phyloP scores from a whole-genome alignment of 35 echinoderm and acorn worm species.

The Chiridota heheva region DNA sequence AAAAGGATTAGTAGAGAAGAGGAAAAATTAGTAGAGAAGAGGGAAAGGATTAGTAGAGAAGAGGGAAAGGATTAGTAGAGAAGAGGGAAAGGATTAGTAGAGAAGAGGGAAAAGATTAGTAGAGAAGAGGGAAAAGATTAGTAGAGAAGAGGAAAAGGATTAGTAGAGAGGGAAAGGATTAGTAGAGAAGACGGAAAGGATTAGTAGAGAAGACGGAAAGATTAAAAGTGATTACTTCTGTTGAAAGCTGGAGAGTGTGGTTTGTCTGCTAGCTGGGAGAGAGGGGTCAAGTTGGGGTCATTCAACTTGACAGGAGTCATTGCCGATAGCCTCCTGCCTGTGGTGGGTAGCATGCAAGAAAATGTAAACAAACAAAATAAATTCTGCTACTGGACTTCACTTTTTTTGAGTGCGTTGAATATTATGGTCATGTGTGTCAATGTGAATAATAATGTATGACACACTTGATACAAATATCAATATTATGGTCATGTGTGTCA shows the following conservation, averaged over 20 bases:
- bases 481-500: background rate
- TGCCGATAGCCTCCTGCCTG: conserved; percentile 2
- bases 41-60: no score
- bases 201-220: no score
- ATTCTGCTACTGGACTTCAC: background rate
- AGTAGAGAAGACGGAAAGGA: no score
- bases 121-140: no score
- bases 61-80: no score
- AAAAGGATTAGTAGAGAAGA: no score
- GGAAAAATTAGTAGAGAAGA: no score
- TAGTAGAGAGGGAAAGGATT: no score
- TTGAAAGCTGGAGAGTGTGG: background rate
- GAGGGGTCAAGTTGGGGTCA: conserved; percentile 14
- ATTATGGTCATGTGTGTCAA: background rate
- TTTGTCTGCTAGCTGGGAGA: conserved; percentile 13
- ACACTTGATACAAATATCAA: background rate
- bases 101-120: no score
- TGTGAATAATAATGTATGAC: conserved; percentile 5
- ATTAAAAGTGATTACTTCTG: background rate
- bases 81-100: no score
- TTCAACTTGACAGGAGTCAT: background rate
- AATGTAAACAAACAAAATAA: background rate
- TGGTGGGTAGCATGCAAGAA: background rate
- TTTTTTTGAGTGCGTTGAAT: background rate
- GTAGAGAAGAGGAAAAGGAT: no score